Percentiles rank a stretch among this genome's conserved stretches.
phyloP scores from a whole-genome alignment of 2,113 vertebrate species.

The Castor canadensis region DNA sequence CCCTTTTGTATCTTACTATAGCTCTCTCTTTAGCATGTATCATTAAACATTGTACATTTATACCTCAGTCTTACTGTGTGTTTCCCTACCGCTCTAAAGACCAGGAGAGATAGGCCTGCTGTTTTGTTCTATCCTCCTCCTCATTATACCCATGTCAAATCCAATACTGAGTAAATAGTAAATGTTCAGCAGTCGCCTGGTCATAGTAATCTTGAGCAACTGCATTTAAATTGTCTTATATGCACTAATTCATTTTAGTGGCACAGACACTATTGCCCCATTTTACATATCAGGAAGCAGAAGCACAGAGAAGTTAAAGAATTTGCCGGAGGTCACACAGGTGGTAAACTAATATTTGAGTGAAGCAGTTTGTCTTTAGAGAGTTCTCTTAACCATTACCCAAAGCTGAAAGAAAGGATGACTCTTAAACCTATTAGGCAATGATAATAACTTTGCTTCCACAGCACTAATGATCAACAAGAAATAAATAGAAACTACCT shows the following conservation, averaged over 20 bases:
- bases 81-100: neutral
- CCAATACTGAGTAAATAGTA: neutral
- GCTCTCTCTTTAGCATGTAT: neutral
- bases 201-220: neutral
- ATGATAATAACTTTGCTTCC: neutral
- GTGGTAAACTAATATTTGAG: neutral
- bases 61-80: neutral
- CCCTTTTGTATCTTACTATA: neutral
- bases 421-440: neutral
- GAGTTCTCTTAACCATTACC: neutral
- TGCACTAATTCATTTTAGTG: neutral
- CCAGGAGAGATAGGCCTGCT: neutral
- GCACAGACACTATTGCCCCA: neutral
- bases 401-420: neutral
- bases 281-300: neutral
- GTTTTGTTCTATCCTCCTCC: neutral
- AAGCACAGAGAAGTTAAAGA: neutral
- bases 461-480: neutral
- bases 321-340: neutral
- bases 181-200: neutral
- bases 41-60: neutral
- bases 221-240: neutral
- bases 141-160: neutral
- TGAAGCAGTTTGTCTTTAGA: neutral
- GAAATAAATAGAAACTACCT: neutral